These are phyloP conservation scores for Dryas iulia DNA, from an alignment of 1,140 invertebrate genomes.

Conservation along the genomic window DNA sequence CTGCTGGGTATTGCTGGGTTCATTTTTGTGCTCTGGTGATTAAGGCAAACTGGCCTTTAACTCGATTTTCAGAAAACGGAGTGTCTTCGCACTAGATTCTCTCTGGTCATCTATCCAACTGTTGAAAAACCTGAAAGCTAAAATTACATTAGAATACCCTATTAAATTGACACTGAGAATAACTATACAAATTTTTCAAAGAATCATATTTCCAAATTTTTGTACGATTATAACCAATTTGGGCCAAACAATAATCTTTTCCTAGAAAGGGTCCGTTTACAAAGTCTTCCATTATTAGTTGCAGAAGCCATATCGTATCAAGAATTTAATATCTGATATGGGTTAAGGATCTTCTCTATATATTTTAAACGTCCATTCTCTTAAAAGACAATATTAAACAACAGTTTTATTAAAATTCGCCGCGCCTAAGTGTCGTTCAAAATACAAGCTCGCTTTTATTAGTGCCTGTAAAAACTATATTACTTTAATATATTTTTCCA, in stretches of 20 bases:
- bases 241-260: background rate
- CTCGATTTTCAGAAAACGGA: too few relatives aligned
- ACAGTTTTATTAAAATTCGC: slow-evolving; percentile 15
- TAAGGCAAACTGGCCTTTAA: too few relatives aligned
- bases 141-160: too few relatives aligned
- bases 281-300: background rate
- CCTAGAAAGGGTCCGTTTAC: background rate
- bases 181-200: background rate
- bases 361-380: background rate
- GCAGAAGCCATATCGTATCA: background rate
- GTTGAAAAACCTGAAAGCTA: too few relatives aligned
- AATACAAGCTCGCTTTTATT: slow-evolving; percentile 7
- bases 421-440: slow-evolving; percentile 5
- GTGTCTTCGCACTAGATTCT: too few relatives aligned
- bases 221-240: background rate
- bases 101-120: too few relatives aligned
- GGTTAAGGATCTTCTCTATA: background rate
- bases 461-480: slow-evolving; percentile 13
- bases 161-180: background rate
- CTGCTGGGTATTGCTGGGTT: too few relatives aligned
- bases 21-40: too few relatives aligned
- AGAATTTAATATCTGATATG: slow-evolving; percentile 4
- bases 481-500: background rate
- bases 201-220: background rate
- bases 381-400: slow-evolving; percentile 2